Percentiles rank a stretch among this genome's conserved stretches.
Conservation (phyloP, 1,140 invertebrate species). For the Bathynomus jamesi region DNA sequence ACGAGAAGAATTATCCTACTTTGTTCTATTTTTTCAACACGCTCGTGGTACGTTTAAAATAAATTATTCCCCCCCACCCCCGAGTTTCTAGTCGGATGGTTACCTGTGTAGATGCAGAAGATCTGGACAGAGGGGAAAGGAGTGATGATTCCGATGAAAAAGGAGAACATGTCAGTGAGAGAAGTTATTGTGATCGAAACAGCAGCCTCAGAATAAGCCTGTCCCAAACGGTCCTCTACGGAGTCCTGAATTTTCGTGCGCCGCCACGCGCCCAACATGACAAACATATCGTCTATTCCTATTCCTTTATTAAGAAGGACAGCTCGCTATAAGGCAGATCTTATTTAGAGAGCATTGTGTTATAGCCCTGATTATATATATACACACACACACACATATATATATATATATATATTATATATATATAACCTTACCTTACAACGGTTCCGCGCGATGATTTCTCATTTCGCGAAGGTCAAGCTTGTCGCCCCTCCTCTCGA, state of each 20-base stretch:
- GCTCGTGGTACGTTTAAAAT: no score
- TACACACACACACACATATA: background rate
- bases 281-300: constrained; percentile 93
- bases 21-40: no score
- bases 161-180: constrained; percentile 89
- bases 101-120: constrained; percentile 92
- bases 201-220: constrained; percentile 82
- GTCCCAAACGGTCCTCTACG: constrained; percentile 75
- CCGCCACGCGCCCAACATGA: constrained; percentile 88
- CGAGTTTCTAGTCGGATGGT: no score
- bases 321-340: no score
- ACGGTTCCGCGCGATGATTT: no score
- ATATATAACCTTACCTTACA: no score
- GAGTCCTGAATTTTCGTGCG: constrained; percentile 66
- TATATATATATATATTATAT: background rate
- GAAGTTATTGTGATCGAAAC: constrained; percentile 97
- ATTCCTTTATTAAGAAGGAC: constrained; percentile 61
- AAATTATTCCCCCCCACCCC: no score
- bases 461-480: no score
- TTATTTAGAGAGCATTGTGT: no score
- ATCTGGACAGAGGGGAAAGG: constrained; percentile 91
- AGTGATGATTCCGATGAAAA: constrained; percentile 89
- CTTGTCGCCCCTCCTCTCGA: no score
- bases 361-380: background rate
- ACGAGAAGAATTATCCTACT: no score